Conservation (phyloP, 2,797 vertebrate genomes). For the Liparis tanakae region DNA sequence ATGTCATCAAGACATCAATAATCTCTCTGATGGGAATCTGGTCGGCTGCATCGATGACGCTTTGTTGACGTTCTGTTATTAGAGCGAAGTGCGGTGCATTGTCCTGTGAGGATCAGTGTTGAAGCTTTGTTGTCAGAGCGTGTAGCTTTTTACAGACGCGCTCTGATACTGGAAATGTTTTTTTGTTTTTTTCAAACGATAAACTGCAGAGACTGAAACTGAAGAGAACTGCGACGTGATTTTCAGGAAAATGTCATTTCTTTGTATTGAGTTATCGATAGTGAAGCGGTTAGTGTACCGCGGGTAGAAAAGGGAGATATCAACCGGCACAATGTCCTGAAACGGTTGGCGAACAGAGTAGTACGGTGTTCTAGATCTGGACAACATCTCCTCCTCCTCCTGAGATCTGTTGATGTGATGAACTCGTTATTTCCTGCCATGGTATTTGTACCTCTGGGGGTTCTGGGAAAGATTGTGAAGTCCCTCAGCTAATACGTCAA, state of each 20-base stretch:
- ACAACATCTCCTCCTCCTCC: background rate
- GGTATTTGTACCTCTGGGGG: background rate
- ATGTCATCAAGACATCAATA: slow-evolving; percentile 70
- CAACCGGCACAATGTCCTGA: slow-evolving; percentile 43
- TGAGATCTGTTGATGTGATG: background rate
- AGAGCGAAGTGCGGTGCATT: slow-evolving; percentile 36
- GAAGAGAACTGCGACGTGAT: background rate
- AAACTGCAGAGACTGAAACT: background rate
- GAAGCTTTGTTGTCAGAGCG: slow-evolving; percentile 31
- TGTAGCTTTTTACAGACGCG: slow-evolving; percentile 31
- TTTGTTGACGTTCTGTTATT: slow-evolving; percentile 55
- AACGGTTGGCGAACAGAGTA: slow-evolving; percentile 14
- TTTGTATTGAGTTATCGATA: slow-evolving; percentile 19
- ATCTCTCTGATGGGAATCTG: slow-evolving; percentile 54
- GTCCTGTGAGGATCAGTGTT: background rate
- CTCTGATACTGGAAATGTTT: background rate
- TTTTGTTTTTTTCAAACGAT: too few species aligned
- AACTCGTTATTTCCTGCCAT: background rate
- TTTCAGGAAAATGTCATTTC: slow-evolving; percentile 23
- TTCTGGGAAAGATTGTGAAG: background rate
- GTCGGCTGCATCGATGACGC: slow-evolving; percentile 36
- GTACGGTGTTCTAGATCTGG: slow-evolving; percentile 5
- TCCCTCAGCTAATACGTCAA: background rate
- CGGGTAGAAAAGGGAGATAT: slow-evolving; percentile 28
- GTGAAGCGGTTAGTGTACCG: slow-evolving; percentile 14